Evolutionary conservation across 2,113 vertebrate species (phyloP).

Genomic region (Cromileptes altivelis): DNA sequence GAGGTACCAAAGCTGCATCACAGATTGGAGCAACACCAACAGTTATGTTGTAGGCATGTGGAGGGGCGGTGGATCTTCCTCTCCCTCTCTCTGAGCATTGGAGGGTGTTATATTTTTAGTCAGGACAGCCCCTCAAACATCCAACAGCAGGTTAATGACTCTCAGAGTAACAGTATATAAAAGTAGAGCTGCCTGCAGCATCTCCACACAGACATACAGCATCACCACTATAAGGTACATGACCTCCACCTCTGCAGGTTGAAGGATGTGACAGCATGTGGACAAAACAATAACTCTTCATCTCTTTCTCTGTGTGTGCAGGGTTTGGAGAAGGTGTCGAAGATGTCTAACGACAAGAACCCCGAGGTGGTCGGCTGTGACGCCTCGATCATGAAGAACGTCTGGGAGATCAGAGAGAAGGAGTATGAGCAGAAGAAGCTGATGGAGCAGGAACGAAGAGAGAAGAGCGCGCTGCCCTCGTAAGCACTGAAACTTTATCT

Average conservation of each 20-base stretch:
- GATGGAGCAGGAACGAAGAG: conserved; percentile 32
- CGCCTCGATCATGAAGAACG: conserved; percentile 69
- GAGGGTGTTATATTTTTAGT: conserved; percentile 53
- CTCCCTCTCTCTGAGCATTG: not conserved
- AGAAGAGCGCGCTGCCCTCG: conserved; percentile 58
- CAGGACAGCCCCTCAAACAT: conserved; percentile 14
- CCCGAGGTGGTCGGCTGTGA: conserved; percentile 45
- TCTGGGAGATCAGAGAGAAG: conserved; percentile 65
- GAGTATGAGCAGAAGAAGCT: conserved; percentile 29
- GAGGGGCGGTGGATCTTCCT: not conserved
- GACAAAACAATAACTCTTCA: not conserved
- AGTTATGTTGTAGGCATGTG: not conserved
- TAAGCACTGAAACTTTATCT: conserved; percentile 28
- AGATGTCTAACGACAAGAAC: conserved; percentile 59
- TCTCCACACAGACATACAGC: not conserved
- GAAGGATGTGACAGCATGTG: not conserved
- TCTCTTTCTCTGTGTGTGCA: conserved; percentile 13
- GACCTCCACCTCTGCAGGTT: not conserved
- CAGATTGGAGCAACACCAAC: too few species aligned
- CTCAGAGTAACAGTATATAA: conserved; percentile 23
- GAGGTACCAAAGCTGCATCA: not conserved
- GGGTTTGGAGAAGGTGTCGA: conserved; percentile 22
- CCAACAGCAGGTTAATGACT: conserved; percentile 18
- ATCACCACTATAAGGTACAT: conserved; percentile 42
- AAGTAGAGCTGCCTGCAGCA: conserved; percentile 32